Evolutionary conservation across 2,113 vertebrate species (phyloP).

Genomic region (Riparia riparia): DNA sequence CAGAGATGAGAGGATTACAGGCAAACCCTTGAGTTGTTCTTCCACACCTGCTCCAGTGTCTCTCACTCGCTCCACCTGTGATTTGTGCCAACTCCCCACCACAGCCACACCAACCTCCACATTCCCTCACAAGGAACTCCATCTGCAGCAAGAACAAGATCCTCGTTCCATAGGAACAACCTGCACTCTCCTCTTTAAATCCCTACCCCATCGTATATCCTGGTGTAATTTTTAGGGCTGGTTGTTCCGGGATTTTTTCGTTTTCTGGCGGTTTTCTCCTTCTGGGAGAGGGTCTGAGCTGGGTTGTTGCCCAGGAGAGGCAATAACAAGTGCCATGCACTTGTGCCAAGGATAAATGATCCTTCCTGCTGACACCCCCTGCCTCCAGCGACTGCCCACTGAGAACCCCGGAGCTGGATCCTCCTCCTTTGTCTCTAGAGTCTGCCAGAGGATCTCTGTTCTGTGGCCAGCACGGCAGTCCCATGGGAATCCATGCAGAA

Average conservation of each 20-base stretch:
- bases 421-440: neutral
- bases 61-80: rapidly evolving
- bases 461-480: neutral
- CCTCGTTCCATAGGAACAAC: rapidly evolving
- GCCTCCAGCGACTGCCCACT: neutral
- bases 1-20: neutral
- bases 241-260: rapidly evolving
- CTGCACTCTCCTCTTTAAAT: neutral
- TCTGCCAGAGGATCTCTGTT: neutral
- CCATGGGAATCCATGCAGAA: neutral
- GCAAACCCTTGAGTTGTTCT: neutral
- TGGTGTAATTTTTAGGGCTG: neutral
- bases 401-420: neutral
- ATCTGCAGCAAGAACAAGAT: neutral
- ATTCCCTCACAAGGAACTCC: neutral
- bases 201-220: neutral
- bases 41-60: neutral
- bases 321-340: neutral
- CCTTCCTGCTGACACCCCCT: neutral
- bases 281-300: neutral
- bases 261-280: neutral
- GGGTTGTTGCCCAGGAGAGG: neutral
- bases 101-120: neutral
- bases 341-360: rapidly evolving
- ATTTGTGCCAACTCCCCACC: rapidly evolving